Conservation (phyloP, 2,113 vertebrate species). For the Empidonax traillii region DNA sequence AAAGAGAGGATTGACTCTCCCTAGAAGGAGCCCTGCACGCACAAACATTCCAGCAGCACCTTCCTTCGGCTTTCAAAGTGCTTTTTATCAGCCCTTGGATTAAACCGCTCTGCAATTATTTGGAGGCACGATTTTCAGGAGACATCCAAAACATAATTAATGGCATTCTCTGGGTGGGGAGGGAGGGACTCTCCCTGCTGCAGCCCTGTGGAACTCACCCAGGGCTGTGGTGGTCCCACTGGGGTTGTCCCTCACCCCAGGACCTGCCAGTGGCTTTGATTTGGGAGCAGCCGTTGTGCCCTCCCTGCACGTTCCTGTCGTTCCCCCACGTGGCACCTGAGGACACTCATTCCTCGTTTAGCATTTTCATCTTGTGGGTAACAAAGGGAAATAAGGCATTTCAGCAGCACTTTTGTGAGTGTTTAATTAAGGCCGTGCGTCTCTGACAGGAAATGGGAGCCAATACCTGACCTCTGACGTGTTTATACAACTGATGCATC, state of each 20-base stretch:
- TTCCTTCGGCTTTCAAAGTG: background rate
- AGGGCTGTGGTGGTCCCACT: rapidly evolving
- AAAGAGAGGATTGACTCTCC: background rate
- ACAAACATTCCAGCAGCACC: constrained; percentile 32
- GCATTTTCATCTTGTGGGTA: background rate
- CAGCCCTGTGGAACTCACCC: background rate
- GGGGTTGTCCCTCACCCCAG: background rate
- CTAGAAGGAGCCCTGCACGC: background rate
- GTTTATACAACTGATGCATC: background rate
- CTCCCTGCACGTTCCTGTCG: background rate
- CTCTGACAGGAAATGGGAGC: constrained; percentile 22
- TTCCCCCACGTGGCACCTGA: background rate
- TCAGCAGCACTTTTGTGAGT: background rate
- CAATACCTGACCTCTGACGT: background rate
- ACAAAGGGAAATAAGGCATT: background rate
- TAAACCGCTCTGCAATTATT: constrained; percentile 19
- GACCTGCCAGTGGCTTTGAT: background rate
- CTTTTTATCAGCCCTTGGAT: constrained; percentile 46
- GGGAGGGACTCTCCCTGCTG: background rate
- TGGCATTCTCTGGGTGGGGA: background rate
- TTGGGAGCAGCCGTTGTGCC: background rate
- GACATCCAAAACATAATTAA: constrained; percentile 21
- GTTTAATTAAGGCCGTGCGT: background rate
- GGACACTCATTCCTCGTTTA: background rate
- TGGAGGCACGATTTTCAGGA: constrained; percentile 12